Conservation (phyloP, 1,140 invertebrate genomes). For the Drosophila trapezifrons region DNA sequence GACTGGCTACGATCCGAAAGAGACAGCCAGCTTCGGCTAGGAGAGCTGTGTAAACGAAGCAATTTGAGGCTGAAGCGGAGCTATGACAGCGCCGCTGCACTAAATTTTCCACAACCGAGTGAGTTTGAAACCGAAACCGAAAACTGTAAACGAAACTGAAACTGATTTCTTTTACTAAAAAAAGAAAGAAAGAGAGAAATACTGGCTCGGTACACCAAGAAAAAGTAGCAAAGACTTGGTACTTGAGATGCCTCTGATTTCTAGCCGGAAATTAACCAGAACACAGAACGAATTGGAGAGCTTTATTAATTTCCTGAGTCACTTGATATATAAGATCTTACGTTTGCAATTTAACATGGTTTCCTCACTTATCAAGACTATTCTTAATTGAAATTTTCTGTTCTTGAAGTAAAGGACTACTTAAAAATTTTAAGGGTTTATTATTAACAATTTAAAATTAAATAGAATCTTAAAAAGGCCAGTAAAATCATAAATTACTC, state of each 20-base stretch:
- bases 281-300: slow-evolving; percentile 2
- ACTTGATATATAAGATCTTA: neutral
- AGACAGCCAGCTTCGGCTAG: slow-evolving; percentile 9
- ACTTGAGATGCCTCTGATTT: neutral
- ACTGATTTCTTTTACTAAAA: slow-evolving; percentile 56
- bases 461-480: too few relatives aligned
- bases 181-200: slow-evolving; percentile 11
- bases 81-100: slow-evolving; percentile 66
- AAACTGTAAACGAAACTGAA: slow-evolving; percentile 65
- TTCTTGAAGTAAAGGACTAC: neutral
- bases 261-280: slow-evolving; percentile 1
- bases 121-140: slow-evolving; percentile 67
- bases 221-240: slow-evolving; percentile 6
- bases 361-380: neutral
- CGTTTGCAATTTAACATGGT: neutral
- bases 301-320: neutral
- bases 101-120: slow-evolving; percentile 79
- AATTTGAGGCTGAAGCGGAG: slow-evolving; percentile 64
- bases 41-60: slow-evolving; percentile 61
- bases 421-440: neutral
- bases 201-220: slow-evolving; percentile 3
- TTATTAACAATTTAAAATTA: neutral
- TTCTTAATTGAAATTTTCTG: neutral
- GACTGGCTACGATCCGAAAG: slow-evolving; percentile 10
- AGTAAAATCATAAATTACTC: too few relatives aligned